A percentile compares a stretch with the other conserved stretches of the same genome.
phyloP scores from a whole-genome alignment of 1,140 invertebrate genomes.

The Calycopis cecrops region DNA sequence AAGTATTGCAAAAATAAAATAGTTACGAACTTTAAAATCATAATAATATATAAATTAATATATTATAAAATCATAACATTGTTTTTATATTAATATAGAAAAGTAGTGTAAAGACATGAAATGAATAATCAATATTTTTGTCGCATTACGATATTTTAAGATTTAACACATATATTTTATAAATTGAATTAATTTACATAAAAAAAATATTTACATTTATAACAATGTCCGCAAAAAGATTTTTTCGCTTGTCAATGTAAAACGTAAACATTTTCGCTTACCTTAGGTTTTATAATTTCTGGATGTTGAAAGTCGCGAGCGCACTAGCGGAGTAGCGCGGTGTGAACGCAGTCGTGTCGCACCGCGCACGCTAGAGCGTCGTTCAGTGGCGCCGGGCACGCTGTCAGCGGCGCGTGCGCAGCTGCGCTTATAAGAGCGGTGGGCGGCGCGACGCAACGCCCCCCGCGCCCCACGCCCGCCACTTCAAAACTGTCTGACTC shows the following conservation, averaged over 20 bases:
- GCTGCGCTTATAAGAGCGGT: constrained; percentile 53
- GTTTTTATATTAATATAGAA: no score
- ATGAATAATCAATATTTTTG: no score
- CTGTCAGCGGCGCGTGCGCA: constrained; percentile 45
- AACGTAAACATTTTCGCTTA: constrained; percentile 14
- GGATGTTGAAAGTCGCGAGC: constrained; percentile 10
- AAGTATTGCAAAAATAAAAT: no score
- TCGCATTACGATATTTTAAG: no score
- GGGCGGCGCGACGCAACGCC: constrained; percentile 53
- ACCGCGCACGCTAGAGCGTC: constrained; percentile 42
- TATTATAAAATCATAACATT: no score
- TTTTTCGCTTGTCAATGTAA: not conserved
- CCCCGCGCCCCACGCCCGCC: constrained; percentile 41
- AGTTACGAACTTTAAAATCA: no score
- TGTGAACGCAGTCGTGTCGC: constrained; percentile 36
- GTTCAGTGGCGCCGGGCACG: constrained; percentile 49
- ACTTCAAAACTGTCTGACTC: constrained; percentile 21
- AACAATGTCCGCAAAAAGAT: no score
- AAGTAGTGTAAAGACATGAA: no score
- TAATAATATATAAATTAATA: no score
- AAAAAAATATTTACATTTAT: no score
- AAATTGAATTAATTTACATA: no score
- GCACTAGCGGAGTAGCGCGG: constrained; percentile 26
- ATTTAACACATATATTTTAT: no score
- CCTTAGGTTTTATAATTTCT: constrained; percentile 18